Conservation (phyloP, 1,140 invertebrate species). For the Apis cerana region DNA sequence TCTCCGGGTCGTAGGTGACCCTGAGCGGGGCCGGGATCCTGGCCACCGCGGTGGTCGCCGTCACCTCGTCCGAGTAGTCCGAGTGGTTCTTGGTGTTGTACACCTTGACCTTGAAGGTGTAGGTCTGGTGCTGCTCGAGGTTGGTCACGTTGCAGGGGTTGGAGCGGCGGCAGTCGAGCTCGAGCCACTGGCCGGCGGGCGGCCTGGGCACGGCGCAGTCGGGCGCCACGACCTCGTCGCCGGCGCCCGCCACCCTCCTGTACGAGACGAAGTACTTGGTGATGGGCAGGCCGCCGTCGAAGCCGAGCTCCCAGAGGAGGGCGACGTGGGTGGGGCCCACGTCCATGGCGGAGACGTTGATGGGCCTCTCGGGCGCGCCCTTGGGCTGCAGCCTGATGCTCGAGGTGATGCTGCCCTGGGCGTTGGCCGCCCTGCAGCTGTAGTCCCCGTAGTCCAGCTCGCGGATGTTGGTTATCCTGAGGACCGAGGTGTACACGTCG, state of each 20-base stretch:
- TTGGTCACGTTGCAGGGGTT: conserved; percentile 94
- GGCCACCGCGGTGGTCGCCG: conserved; percentile 90
- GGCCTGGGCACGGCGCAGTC: conserved; percentile 84
- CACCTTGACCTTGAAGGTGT: conserved; percentile 92
- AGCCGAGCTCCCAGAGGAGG: conserved; percentile 92
- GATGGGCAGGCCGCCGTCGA: conserved; percentile 92
- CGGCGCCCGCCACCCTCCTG: conserved; percentile 82
- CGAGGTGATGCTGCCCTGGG: conserved; percentile 87
- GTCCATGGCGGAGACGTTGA: conserved; percentile 85
- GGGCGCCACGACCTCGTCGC: conserved; percentile 83
- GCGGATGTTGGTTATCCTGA: conserved; percentile 89
- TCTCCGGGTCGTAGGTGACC: conserved; percentile 90
- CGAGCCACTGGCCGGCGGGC: conserved; percentile 86
- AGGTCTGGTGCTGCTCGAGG: conserved; percentile 91
- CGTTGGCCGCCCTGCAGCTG: conserved; percentile 91
- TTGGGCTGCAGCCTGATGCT: conserved; percentile 91
- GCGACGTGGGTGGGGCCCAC: conserved; percentile 89
- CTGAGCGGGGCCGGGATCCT: conserved; percentile 90
- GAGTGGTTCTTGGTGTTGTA: conserved; percentile 92
- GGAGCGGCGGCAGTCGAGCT: conserved; percentile 90
- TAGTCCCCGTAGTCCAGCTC: conserved; percentile 94
- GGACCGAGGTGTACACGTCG: conserved; percentile 91
- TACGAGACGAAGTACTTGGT: conserved; percentile 93
- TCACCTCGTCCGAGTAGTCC: conserved; percentile 91
- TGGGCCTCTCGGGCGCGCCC: conserved; percentile 91